Base-by-base conservation (phyloP, 2,113 vertebrate genomes). In the Ammodytes marinus region DNA sequence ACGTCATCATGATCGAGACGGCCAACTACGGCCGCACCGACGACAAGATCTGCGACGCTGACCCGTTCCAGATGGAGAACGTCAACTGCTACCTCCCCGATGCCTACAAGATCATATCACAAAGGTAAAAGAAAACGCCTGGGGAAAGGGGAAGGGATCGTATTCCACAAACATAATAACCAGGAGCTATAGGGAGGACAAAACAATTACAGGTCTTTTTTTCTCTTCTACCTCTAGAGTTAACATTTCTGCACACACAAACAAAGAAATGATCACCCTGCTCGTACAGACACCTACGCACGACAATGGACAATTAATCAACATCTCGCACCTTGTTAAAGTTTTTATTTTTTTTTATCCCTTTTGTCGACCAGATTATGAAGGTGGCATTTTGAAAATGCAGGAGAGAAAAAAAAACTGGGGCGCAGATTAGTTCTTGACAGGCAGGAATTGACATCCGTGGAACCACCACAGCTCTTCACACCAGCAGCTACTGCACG, bases 41-140 rank as follows among this genome's bases (percentile, higher is more conserved):
- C 5, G 96, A 99, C 96, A 99, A 99, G 95, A 99, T 99, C 87
- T 99, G 98, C 74, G 98, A 99, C 82, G 98, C 98, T 59, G 98
- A 99, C 93, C 97, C 98, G 0, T 99, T 99, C 96, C 98, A 99
- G 95, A 99, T 99, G 98, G 98, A 99, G 93, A 99, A 99, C 85
- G 96, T 96, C 79, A 97, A 99, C 89, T 99, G 98, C 95, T 99
- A 99, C 95, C 98, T 99, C 92, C 98, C 98, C 75, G 98, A 99
- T 3, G 98, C 98, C 93, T 99, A 99, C 95, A 99, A 99, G 96
- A 99, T 99, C 85, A 98, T 98, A 96, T 99, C 98, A 89, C 97
- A 99, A 94, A 99, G 98, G 98, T 99, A 97, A 27, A 27, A 27
- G 2, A 27, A 96, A 86, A 67, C 8, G 6, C 64, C 27, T 27